Evolutionary conservation across 2,797 vertebrate genomes (phyloP).

Genomic region (Cyclura pinguis): DNA sequence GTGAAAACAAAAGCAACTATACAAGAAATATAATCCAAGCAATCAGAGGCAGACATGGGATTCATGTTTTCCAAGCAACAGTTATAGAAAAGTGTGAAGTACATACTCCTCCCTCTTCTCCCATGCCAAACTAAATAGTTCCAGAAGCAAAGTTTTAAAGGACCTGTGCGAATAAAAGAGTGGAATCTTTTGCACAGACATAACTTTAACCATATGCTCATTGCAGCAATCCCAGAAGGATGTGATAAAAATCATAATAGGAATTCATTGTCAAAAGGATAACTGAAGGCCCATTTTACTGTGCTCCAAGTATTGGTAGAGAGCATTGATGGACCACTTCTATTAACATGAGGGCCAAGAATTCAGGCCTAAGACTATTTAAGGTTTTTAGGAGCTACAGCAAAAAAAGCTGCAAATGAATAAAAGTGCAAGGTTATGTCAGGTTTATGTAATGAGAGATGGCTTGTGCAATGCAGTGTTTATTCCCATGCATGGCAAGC

Average conservation of each 20-base stretch:
- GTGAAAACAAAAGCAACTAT: conserved; percentile 71
- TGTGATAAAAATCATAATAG: conserved; percentile 11
- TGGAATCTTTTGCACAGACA: not conserved
- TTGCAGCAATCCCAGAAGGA: conserved; percentile 8
- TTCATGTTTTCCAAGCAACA: not conserved
- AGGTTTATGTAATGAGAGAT: not conserved
- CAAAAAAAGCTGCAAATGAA: not conserved
- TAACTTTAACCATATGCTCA: not conserved
- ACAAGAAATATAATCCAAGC: conserved; percentile 57
- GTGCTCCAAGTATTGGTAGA: not conserved
- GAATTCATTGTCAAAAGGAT: not conserved
- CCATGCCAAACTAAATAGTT: conserved; percentile 7
- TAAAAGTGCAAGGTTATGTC: not conserved
- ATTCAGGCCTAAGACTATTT: not conserved
- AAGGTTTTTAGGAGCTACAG: not conserved
- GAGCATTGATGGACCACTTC: not conserved
- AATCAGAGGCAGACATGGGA: conserved; percentile 1
- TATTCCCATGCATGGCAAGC: not conserved
- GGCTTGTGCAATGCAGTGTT: not conserved
- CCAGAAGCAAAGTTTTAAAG: conserved; percentile 27
- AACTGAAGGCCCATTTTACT: not conserved
- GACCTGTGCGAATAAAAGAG: conserved; percentile 34
- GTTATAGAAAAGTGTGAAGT: not conserved
- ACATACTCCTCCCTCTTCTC: not conserved
- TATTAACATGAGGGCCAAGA: not conserved